Percentiles rank a stretch among this genome's conserved stretches.
These are phyloP conservation scores for Agonum fuliginosum DNA, from an alignment of 2,888 invertebrate species.

Conservation along the genomic window DNA sequence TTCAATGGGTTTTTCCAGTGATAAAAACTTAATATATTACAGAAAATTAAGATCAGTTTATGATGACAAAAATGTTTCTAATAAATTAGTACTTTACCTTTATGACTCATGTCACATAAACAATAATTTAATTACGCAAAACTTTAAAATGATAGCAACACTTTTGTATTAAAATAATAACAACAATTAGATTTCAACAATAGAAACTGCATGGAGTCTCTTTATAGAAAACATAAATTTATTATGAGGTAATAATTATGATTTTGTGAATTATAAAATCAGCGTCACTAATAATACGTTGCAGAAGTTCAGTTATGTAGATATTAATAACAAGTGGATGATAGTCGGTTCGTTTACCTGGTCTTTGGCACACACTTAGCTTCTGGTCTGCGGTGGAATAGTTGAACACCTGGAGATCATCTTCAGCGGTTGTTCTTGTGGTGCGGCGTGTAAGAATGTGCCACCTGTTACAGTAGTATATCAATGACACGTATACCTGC, in stretches of 20 bases:
- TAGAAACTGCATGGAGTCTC: too few relatives aligned
- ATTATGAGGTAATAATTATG: too few relatives aligned
- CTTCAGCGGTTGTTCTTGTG: background rate
- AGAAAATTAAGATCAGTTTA: background rate
- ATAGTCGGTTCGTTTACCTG: background rate
- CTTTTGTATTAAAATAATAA: background rate
- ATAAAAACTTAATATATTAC: background rate
- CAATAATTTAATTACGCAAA: too few relatives aligned
- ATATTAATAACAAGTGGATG: background rate
- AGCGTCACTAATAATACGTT: background rate
- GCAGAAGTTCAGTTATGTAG: background rate
- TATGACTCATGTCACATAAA: too few relatives aligned
- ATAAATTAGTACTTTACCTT: too few relatives aligned
- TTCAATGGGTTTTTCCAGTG: background rate
- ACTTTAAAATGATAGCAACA: too few relatives aligned
- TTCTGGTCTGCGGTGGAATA: background rate
- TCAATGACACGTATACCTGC: conserved; percentile 54
- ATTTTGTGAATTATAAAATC: background rate
- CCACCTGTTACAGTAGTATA: background rate
- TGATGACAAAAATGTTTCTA: background rate
- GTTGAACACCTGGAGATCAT: conserved; percentile 20
- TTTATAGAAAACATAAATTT: too few relatives aligned
- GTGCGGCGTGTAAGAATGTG: background rate
- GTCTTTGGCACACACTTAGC: background rate
- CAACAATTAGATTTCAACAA: background rate